A percentile compares a stretch with the other conserved stretches of the same genome.
Conservation (phyloP, 2,113 vertebrate genomes). For the Sebastes schlegelii region DNA sequence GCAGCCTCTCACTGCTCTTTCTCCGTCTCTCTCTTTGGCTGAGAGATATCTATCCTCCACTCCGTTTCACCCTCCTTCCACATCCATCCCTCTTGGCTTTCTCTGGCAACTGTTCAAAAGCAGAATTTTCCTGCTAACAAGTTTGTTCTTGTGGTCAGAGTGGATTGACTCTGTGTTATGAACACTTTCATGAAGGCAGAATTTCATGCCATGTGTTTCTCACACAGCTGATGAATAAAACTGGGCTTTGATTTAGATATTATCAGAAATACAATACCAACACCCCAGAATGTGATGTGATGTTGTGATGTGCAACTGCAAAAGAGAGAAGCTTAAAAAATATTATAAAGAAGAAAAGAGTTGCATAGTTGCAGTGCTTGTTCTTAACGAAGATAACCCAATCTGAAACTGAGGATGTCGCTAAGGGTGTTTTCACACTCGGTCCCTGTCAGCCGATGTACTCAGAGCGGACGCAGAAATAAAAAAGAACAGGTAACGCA, state of each 20-base stretch:
- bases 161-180: conserved; percentile 33
- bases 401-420: no score
- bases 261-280: conserved; percentile 1
- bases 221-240: conserved; percentile 1
- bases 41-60: conserved; percentile 51
- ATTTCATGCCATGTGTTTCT: conserved; percentile 12
- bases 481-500: no score
- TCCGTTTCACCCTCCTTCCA: conserved; percentile 20
- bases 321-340: no score
- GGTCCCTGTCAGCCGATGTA: no score
- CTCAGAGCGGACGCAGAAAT: no score
- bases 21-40: conserved; percentile 39
- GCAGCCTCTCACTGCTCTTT: conserved; percentile 71
- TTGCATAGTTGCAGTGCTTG: no score
- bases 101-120: conserved; percentile 73
- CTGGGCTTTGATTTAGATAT: background rate
- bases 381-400: no score
- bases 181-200: conserved; percentile 19
- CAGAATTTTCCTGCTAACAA: conserved; percentile 58
- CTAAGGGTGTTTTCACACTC: no score
- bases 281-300: no score
- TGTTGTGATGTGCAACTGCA: no score
- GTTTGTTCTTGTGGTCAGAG: conserved; percentile 75
- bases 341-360: no score
- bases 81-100: conserved; percentile 56